These are phyloP conservation scores for Scaptomyza pallida DNA, from an alignment of 1,140 invertebrate species.

Conservation along the genomic window DNA sequence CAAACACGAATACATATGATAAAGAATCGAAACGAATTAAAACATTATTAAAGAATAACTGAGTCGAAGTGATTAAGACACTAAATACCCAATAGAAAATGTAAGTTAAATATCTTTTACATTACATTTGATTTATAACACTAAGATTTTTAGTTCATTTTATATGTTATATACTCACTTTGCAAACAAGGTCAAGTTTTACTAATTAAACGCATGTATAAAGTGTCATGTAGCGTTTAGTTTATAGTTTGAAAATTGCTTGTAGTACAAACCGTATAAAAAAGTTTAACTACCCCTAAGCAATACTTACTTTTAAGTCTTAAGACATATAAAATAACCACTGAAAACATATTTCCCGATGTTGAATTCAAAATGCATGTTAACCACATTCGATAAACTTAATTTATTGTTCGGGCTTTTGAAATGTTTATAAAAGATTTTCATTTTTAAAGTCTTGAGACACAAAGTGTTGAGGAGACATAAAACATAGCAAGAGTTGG, in stretches of 20 bases:
- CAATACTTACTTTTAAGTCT: background rate
- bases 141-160: too few relatives aligned
- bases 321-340: background rate
- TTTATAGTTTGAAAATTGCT: too few relatives aligned
- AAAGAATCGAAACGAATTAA: constrained; percentile 18
- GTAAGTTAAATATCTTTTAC: too few relatives aligned
- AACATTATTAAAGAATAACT: constrained; percentile 3
- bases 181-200: background rate
- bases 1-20: constrained; percentile 13
- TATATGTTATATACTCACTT: background rate
- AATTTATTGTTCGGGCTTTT: constrained; percentile 74
- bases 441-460: constrained; percentile 69
- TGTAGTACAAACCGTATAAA: background rate
- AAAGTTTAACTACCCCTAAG: background rate
- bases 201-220: too few relatives aligned
- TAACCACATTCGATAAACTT: constrained; percentile 67
- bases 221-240: too few relatives aligned
- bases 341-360: constrained; percentile 28
- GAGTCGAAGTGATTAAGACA: constrained; percentile 3
- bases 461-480: constrained; percentile 42
- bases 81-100: background rate
- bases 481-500: constrained; percentile 56
- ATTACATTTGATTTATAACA: too few relatives aligned
- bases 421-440: constrained; percentile 66
- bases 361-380: constrained; percentile 29